Percentiles rank a stretch among this genome's conserved stretches.
phyloP scores from a whole-genome alignment of 2,113 vertebrate species.

The Syrmaticus mikado region DNA sequence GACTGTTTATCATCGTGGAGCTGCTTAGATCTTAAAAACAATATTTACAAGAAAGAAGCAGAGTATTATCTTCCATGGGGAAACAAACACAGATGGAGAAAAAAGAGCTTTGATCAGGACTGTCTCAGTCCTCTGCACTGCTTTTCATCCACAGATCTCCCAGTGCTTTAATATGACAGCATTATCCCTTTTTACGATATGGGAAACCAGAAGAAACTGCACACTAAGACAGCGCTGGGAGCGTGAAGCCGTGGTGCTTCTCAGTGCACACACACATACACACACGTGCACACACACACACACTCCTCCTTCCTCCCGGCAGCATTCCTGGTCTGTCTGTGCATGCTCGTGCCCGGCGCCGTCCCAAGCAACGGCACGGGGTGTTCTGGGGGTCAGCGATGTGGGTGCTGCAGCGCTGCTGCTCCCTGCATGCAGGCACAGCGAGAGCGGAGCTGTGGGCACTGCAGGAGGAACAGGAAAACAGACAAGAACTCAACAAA shows the following conservation, averaged over 20 bases:
- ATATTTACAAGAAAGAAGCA: conserved; percentile 66
- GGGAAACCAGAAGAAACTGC: conserved; percentile 15
- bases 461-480: background rate
- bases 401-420: rapidly evolving
- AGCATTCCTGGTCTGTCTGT: background rate
- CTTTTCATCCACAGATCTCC: conserved; percentile 49
- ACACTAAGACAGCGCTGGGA: background rate
- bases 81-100: conserved; percentile 61
- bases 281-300: background rate
- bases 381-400: rapidly evolving
- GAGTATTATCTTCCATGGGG: conserved; percentile 60
- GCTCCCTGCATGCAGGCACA: rapidly evolving
- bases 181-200: conserved; percentile 25
- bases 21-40: conserved; percentile 57
- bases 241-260: background rate
- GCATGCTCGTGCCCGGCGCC: rapidly evolving
- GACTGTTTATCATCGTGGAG: conserved; percentile 23
- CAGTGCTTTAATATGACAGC: conserved; percentile 40
- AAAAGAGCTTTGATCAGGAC: conserved; percentile 60
- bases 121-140: background rate
- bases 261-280: too few species aligned
- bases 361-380: rapidly evolving
- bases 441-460: background rate
- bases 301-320: background rate
- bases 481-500: background rate